Conservation (phyloP, 1,140 invertebrate species). For the Zaprionus lachaisei region DNA sequence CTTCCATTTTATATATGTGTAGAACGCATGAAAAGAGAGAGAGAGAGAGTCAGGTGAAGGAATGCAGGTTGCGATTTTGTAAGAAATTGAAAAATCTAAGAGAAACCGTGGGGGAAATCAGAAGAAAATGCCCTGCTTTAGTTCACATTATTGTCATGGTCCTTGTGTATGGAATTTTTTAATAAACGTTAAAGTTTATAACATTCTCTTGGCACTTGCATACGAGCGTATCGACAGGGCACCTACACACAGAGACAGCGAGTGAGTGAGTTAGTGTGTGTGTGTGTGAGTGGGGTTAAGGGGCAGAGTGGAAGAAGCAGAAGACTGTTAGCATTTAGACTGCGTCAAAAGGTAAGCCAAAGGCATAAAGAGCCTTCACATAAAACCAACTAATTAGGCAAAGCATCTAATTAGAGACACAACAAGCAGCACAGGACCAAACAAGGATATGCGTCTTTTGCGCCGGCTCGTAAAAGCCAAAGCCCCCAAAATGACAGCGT, state of each 20-base stretch:
- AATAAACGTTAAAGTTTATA: conserved; percentile 83
- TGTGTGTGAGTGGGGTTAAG: background rate
- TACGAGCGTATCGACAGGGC: conserved; percentile 55
- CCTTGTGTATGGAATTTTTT: conserved; percentile 74
- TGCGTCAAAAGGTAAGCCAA: conserved; percentile 71
- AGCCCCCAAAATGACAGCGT: conserved; percentile 76
- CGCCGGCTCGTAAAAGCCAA: conserved; percentile 77
- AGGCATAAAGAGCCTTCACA: conserved; percentile 74
- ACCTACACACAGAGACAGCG: conserved; percentile 16
- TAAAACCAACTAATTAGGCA: conserved; percentile 82
- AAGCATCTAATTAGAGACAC: conserved; percentile 79
- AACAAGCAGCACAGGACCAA: conserved; percentile 37
- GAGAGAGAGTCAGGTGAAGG: conserved; percentile 79
- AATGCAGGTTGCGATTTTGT: conserved; percentile 72
- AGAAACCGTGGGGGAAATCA: conserved; percentile 56
- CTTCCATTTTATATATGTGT: conserved; percentile 15
- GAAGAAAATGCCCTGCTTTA: conserved; percentile 74
- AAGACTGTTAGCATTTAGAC: conserved; percentile 12
- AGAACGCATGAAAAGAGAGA: conserved; percentile 62
- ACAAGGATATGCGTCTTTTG: conserved; percentile 74
- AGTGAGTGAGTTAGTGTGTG: background rate
- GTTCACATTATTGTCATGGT: conserved; percentile 71
- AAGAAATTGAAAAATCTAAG: conserved; percentile 81
- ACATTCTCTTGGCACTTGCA: conserved; percentile 64
- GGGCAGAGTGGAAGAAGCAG: background rate